Evolutionary conservation across 1,140 invertebrate genomes (phyloP).

Genomic region (Oedothorax gibbosus): DNA sequence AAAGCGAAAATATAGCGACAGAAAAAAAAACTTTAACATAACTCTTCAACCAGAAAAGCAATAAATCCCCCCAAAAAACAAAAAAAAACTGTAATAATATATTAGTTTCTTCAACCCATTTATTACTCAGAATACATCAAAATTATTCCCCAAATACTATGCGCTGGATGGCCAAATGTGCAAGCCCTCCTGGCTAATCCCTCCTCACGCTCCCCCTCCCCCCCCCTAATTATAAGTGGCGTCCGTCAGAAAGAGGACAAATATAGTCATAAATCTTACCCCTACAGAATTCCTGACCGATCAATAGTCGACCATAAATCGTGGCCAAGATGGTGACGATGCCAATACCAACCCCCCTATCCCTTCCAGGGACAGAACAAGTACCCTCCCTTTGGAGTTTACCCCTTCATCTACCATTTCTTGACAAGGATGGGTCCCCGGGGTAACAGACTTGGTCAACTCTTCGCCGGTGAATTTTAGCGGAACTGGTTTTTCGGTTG

Average conservation of each 20-base stretch:
- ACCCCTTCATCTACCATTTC: slow-evolving; percentile 47
- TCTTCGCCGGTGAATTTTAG: neutral
- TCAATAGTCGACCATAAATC: slow-evolving; percentile 59
- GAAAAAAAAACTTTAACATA: too few relatives aligned
- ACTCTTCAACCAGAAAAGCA: too few relatives aligned
- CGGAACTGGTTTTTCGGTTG: neutral
- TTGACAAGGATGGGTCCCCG: slow-evolving; percentile 16
- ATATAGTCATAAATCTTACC: slow-evolving; percentile 60
- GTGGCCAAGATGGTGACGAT: slow-evolving; percentile 49
- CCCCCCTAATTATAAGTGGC: slow-evolving; percentile 60
- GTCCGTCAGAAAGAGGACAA: slow-evolving; percentile 56
- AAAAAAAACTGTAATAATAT: too few relatives aligned
- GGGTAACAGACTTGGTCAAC: slow-evolving; percentile 24
- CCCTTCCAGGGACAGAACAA: slow-evolving; percentile 39
- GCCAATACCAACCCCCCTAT: slow-evolving; percentile 54
- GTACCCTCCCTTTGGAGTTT: slow-evolving; percentile 34
- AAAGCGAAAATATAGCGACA: too few relatives aligned
- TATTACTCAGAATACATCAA: too few relatives aligned
- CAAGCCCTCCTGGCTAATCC: slow-evolving; percentile 30
- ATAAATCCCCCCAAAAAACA: too few relatives aligned
- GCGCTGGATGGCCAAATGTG: slow-evolving; percentile 33
- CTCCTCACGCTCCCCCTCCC: slow-evolving; percentile 19
- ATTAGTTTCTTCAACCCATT: too few relatives aligned
- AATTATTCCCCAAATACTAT: too few relatives aligned
- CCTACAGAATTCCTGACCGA: slow-evolving; percentile 55